Evolutionary conservation across 2,797 vertebrate species (phyloP).

Genomic region (Aeoliscus strigatus): DNA sequence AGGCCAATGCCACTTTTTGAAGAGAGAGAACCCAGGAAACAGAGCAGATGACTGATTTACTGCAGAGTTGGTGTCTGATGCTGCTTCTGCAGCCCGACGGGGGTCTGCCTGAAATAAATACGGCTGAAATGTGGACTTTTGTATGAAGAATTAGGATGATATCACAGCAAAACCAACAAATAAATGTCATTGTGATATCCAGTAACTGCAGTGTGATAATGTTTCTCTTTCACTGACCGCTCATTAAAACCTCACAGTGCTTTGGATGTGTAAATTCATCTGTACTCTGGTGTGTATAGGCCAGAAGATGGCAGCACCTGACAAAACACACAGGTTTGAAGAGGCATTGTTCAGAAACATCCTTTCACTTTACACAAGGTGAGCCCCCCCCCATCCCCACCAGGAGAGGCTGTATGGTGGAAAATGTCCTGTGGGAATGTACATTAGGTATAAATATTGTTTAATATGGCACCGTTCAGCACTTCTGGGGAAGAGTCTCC

Average conservation of each 20-base stretch:
- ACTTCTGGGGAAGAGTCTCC: conserved; percentile 14
- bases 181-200: conserved; percentile 18
- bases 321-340: neutral
- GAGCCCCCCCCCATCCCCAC: too few species aligned
- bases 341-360: conserved; percentile 5
- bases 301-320: conserved; percentile 58
- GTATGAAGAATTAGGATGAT: conserved; percentile 9
- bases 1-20: conserved; percentile 20
- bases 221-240: too few species aligned
- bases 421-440: conserved; percentile 1
- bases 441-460: conserved; percentile 23
- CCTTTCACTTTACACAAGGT: neutral
- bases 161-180: conserved; percentile 9
- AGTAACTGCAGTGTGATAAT: conserved; percentile 1
- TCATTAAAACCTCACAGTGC: too few species aligned
- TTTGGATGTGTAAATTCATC: too few species aligned
- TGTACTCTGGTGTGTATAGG: neutral
- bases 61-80: conserved; percentile 38
- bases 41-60: conserved; percentile 36
- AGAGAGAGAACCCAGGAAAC: conserved; percentile 9
- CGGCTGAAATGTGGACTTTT: conserved; percentile 12
- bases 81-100: conserved; percentile 17
- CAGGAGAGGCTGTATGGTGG: neutral
- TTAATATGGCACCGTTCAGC: conserved; percentile 10
- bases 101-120: conserved; percentile 5